Base-by-base conservation (phyloP, 2,797 vertebrate species). In the Galago senegalensis region DNA sequence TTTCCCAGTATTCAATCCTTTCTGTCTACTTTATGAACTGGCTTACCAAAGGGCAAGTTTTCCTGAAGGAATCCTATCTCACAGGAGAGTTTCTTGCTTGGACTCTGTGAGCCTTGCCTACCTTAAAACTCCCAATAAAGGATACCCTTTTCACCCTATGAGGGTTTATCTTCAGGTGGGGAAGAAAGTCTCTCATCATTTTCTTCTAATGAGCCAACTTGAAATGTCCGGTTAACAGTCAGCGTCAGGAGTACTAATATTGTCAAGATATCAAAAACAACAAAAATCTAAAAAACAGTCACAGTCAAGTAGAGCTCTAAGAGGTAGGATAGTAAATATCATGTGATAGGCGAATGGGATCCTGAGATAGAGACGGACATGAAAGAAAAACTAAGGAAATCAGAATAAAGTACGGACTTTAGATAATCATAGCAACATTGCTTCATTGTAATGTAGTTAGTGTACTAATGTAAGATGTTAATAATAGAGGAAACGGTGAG, bases 181-280 rank as follows among this genome's bases (percentile, higher is more conserved):
- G 21, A 7, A 72, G 23, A 20, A 12, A 80, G 6, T 69, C 18
- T 91, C 73, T 89, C 29, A 80, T 84, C 20, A 75, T 34, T 88
- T 93, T 94, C 69, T 80, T 94, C 40, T 58, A 72, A 27, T 11
- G 60, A 91, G 37, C 9, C 95, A 84, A 43, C 13, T 53, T 82
- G 14, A 95, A 95, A 82, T 63, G 31, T 63, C 75, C 83, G 10
- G 14, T 70, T 95, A 53, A 77, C 86, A 94, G 60, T 27, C 83
- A 95, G 12, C 70, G 61, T 87, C 11, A 37, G 29, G 16, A 31
- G 46, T 73, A 73, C 3, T 82, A 70, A 79, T 77, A 37, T 63
- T 60, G 11, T 77, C 70, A 96, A 94, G 18, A 60, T 40, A 84
- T 60, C 31, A 58, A 80, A 89, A 94, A 75, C 67, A 97, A 84